Base-by-base conservation (phyloP, 2,797 vertebrate species). In the Pipistrellus pipistrellus region DNA sequence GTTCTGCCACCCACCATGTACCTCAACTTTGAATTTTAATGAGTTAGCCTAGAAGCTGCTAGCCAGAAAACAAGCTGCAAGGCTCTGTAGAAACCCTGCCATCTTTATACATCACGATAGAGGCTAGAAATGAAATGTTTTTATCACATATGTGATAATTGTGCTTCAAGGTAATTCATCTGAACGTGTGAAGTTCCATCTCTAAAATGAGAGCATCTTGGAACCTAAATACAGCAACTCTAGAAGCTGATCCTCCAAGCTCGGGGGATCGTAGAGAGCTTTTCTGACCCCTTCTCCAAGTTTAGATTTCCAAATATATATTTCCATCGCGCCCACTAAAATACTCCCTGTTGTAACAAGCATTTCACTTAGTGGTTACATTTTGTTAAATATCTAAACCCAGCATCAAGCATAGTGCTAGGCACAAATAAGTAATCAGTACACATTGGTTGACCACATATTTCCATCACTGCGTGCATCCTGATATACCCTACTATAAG, bases 21-120 rank as follows among this genome's bases (percentile, higher is more conserved):
- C 82, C 69, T 86, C 92, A 71, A 72, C 93, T 75, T 85, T 81
- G 97, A 92, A 95, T 97, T 90, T 96, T 92, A 95, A 95, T 88
- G 85, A 85, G 90, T 75, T 94, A 90, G 93, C 85, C 90, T 94
- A 92, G 85, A 88, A 91, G 85, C 64, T 90, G 81, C 80, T 69
- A 96, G 89, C 85, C 90, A 85, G 73, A 95, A 94, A 95, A 81
- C 73, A 88, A 94, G 55, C 82, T 14, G 9, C 59, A 48, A 32
- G 12, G 4, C 72, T 86, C 86, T 27, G 51, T 32, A 21, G n/a
- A 69, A 90, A 90, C 41, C 20, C 48, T 85, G 38, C 46, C 48
- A 10, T 92, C 95, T 93, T 88, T 25, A 3, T 7, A 46, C 30
- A 38, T 87, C 81, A 44, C 57, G 25, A 30, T 11, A 48, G 30